phyloP scores from a whole-genome alignment of 2,888 invertebrate genomes.

The Suillia variegata region DNA sequence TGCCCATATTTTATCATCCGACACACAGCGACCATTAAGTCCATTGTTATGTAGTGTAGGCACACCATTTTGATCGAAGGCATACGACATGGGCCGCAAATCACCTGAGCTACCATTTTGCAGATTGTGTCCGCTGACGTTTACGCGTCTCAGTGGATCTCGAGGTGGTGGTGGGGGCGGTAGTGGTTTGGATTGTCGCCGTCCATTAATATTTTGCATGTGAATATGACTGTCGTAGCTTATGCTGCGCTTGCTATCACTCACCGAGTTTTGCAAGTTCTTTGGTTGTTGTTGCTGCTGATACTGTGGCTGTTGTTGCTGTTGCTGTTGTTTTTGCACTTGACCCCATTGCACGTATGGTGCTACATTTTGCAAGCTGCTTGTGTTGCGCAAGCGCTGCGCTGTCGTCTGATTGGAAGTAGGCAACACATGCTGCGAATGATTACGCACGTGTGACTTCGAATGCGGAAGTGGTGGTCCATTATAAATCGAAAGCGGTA shows the following conservation, averaged over 20 bases:
- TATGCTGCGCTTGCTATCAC: slow-evolving; percentile 54
- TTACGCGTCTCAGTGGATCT: slow-evolving; percentile 69
- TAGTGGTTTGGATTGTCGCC: slow-evolving; percentile 56
- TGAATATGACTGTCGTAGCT: slow-evolving; percentile 60
- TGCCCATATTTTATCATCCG: slow-evolving; percentile 61
- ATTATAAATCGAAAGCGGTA: slow-evolving; percentile 60
- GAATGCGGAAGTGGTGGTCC: slow-evolving; percentile 23
- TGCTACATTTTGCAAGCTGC: slow-evolving; percentile 44
- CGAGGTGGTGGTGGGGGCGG: slow-evolving; percentile 83
- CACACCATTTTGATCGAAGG: slow-evolving; percentile 60
- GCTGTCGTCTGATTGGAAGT: slow-evolving; percentile 10
- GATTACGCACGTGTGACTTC: neutral
- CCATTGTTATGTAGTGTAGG: slow-evolving; percentile 29
- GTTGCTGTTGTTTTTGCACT: slow-evolving; percentile 30
- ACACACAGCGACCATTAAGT: slow-evolving; percentile 56
- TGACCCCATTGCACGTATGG: slow-evolving; percentile 52
- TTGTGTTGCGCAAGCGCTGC: slow-evolving; percentile 40
- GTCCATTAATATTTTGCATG: slow-evolving; percentile 47
- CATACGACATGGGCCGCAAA: slow-evolving; percentile 64
- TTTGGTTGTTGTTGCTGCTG: slow-evolving; percentile 34
- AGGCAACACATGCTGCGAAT: slow-evolving; percentile 24
- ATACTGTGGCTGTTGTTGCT: slow-evolving; percentile 43
- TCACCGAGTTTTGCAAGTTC: slow-evolving; percentile 50
- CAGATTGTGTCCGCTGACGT: slow-evolving; percentile 52
- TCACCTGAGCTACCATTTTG: slow-evolving; percentile 50